A percentile compares a stretch with the other conserved stretches of the same genome.
Evolutionary conservation across 2,797 vertebrate genomes (phyloP).

Genomic region (Myotis vivesi): DNA sequence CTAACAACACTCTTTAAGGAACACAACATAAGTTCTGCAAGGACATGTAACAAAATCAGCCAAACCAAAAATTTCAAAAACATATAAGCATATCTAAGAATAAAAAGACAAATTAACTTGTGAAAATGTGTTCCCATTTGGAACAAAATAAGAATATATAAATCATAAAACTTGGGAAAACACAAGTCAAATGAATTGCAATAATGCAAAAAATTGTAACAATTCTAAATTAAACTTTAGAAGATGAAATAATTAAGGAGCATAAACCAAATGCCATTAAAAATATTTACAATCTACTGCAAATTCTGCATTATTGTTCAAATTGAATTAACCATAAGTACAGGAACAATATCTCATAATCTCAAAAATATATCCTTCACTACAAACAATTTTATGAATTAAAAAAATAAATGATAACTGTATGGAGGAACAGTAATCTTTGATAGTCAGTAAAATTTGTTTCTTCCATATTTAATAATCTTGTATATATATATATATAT

Average conservation of each 20-base stretch:
- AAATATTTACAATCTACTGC: neutral
- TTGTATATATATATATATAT: neutral
- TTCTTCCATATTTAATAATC: neutral
- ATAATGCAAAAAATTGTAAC: neutral
- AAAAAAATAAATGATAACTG: neutral
- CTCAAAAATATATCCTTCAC: neutral
- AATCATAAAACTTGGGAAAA: neutral
- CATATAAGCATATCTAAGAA: neutral
- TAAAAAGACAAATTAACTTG: slow-evolving; percentile 3
- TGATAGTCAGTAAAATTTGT: neutral
- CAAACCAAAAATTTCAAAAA: slow-evolving; percentile 27
- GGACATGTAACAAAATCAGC: slow-evolving; percentile 27
- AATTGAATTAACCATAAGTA: neutral
- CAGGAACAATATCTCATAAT: neutral
- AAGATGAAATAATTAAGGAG: slow-evolving; percentile 2
- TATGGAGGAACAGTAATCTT: neutral
- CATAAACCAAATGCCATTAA: slow-evolving; percentile 13
- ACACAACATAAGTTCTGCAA: neutral
- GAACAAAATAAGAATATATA: slow-evolving; percentile 4
- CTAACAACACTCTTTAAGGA: slow-evolving; percentile 3
- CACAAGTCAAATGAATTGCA: neutral
- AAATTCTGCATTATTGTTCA: neutral
- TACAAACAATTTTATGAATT: neutral
- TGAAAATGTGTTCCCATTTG: neutral
- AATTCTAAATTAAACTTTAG: neutral